Evolutionary conservation across 2,113 vertebrate species (phyloP).

Genomic region (Scomber japonicus): DNA sequence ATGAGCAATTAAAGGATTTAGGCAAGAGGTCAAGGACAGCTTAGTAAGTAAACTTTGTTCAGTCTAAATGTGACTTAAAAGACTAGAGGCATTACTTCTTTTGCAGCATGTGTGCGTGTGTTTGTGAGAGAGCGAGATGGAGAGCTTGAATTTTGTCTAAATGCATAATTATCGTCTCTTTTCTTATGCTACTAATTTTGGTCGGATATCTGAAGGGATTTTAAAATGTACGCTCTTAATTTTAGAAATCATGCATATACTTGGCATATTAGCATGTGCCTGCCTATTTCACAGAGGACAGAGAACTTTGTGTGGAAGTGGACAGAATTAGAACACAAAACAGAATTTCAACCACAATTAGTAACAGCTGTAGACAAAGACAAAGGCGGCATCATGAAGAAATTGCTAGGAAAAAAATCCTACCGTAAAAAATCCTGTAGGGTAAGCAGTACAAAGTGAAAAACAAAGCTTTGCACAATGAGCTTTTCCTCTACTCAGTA

Average conservation of each 20-base stretch:
- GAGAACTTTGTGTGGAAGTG: background rate
- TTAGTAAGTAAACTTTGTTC: slow-evolving; percentile 16
- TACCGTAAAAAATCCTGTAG: background rate
- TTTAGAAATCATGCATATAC: background rate
- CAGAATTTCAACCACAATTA: background rate
- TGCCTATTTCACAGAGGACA: background rate
- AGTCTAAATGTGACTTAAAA: slow-evolving; percentile 37
- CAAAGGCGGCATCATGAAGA: background rate
- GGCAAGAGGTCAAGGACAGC: slow-evolving; percentile 32
- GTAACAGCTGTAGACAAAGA: background rate
- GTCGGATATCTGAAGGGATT: background rate
- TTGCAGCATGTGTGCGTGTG: background rate
- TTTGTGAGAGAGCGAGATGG: background rate
- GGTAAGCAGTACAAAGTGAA: background rate
- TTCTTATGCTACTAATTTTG: background rate
- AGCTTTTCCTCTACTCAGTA: background rate
- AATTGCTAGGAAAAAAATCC: background rate
- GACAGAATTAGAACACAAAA: background rate
- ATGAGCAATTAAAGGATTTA: slow-evolving; percentile 65
- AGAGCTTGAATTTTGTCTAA: slow-evolving; percentile 3
- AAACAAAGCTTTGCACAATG: background rate
- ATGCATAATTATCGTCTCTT: slow-evolving; percentile 17
- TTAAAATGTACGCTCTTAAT: background rate
- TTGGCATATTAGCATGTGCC: background rate
- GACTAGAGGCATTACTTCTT: background rate